Evolutionary conservation across 2,888 invertebrate genomes (phyloP).

Genomic region (Bembecia ichneumoniformis): DNA sequence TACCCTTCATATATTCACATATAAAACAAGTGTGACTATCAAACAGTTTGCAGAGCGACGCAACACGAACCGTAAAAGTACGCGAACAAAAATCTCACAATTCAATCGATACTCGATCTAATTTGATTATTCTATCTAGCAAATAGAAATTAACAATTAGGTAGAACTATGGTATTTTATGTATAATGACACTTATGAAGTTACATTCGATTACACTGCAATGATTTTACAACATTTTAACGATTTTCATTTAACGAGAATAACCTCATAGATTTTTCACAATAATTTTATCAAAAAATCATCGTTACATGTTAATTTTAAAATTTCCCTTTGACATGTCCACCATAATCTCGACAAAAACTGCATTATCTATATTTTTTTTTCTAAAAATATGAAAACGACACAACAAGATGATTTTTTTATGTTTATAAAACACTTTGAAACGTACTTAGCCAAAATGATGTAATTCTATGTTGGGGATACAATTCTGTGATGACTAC

Average conservation of each 20-base stretch:
- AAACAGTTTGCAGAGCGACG: no score
- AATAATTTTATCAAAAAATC: constrained; percentile 53
- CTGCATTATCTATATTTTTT: constrained; percentile 46
- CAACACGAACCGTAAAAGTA: no score
- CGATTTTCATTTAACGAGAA: constrained; percentile 52
- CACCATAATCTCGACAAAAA: constrained; percentile 31
- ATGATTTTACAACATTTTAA: constrained; percentile 55
- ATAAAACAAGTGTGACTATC: no score
- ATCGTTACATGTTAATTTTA: constrained; percentile 39
- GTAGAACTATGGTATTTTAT: constrained; percentile 62
- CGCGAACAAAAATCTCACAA: not conserved
- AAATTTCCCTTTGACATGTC: constrained; percentile 41
- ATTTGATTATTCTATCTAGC: constrained; percentile 72
- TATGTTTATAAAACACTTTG: constrained; percentile 45
- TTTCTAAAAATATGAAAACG: constrained; percentile 66
- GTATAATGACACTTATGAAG: constrained; percentile 35
- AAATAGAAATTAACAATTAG: constrained; percentile 71
- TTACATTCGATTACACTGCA: constrained; percentile 57
- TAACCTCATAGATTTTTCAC: constrained; percentile 51
- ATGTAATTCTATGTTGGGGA: constrained; percentile 45
- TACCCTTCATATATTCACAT: no score
- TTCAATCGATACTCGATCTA: constrained; percentile 54
- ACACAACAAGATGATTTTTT: constrained; percentile 58
- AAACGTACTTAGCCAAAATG: constrained; percentile 53
- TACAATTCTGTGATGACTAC: constrained; percentile 66